Evolutionary conservation across 2,113 vertebrate genomes (phyloP), one percentile per base, ranked within the genome.

Genomic region (Agelaius tricolor): DNA sequence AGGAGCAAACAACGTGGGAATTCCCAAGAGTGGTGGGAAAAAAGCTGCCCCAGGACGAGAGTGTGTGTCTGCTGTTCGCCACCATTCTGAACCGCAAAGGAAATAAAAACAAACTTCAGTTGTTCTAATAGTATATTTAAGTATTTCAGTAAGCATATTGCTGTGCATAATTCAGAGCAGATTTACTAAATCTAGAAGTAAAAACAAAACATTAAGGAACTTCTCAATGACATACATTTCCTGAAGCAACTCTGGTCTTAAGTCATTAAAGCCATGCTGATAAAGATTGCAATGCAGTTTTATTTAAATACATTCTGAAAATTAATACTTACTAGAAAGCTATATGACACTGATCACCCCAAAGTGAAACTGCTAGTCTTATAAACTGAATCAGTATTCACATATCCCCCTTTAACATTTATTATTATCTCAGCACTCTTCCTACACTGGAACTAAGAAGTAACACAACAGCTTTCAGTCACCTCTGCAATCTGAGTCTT

Each of bases 11-110:
- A 98, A 89, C 22, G 99, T 98, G 90, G 99, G 98, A 46, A 99
- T 98, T 93, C 98, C 98, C 94, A 99, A 93, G 75, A 99, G 97
- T 0, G 98, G 98, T 52, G 98, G 98, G 91, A 99, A 99, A 93
- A 99, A 99, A 66, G 98, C 89, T 66, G 98, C 91, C n/a, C 98
- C 97, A 3, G 98, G 96, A 52, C 98, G 98, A 83, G 98, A 84
- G 33, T 98, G 98, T 1, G 96, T 68, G 46, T 99, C 99, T 22
- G 97, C 85, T n/a, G 98, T 86, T 94, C 98, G 97, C 99, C 99
- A 99, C 99, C 99, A 99, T 87, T 99, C 99, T 98, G 97, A 67
- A 97, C 49, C 95, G 1, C 94, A 96, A 96, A 93, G 87, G 47
- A 93, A 87, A 90, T 22, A 90, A 86, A 92, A 78, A 27, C 43